Evolutionary conservation across 2,113 vertebrate species (phyloP).

Genomic region (Bubo blakistoni): DNA sequence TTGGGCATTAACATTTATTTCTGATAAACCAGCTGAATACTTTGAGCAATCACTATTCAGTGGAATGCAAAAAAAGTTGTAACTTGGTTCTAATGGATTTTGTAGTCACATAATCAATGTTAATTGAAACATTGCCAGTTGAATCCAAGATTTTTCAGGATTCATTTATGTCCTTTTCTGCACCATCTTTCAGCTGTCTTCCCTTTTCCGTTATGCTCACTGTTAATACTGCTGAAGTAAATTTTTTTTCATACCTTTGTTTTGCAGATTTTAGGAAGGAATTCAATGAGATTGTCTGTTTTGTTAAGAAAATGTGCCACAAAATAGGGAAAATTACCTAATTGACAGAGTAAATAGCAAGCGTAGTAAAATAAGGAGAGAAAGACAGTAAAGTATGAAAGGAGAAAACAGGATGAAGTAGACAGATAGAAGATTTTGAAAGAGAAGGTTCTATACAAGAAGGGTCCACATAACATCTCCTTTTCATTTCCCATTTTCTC

Average conservation of each 20-base stretch:
- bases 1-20: background rate
- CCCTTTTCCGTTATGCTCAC: background rate
- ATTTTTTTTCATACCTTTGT: background rate
- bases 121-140: background rate
- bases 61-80: background rate
- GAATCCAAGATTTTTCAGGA: background rate
- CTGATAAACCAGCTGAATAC: conserved; percentile 5
- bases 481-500: background rate
- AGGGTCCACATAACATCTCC: fast-evolving
- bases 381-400: background rate
- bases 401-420: background rate
- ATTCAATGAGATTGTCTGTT: background rate
- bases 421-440: background rate
- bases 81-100: background rate
- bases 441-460: background rate
- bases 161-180: background rate
- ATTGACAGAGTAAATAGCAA: background rate
- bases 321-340: background rate
- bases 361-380: background rate
- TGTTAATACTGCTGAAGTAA: background rate
- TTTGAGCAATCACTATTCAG: background rate
- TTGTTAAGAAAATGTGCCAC: background rate
- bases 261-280: background rate
- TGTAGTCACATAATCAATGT: background rate
- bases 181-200: background rate